Percentiles rank a stretch among this genome's conserved stretches.
Conservation (phyloP, 1,140 invertebrate genomes). For the Habropoda laboriosa region DNA sequence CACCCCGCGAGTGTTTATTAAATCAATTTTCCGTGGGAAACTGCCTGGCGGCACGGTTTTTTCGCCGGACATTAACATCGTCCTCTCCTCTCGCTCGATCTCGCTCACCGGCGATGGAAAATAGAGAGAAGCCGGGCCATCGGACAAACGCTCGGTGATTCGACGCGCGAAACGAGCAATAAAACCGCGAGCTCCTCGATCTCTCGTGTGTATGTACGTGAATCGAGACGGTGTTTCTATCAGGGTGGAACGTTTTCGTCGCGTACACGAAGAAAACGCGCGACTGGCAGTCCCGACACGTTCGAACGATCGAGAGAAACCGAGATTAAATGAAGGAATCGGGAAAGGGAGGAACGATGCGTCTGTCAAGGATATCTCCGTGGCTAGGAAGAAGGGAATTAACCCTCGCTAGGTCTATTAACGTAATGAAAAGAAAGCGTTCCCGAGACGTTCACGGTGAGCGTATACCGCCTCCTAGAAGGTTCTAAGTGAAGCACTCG, state of each 20-base stretch:
- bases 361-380: not conserved
- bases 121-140: not conserved
- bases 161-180: slow-evolving; percentile 5
- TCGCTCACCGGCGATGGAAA: not conserved
- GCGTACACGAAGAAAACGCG: no score
- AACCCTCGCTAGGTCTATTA: slow-evolving; percentile 16
- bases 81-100: not conserved
- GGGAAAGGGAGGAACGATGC: not conserved
- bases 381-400: not conserved
- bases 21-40: slow-evolving; percentile 41
- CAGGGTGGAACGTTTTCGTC: not conserved
- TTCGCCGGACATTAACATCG: slow-evolving; percentile 32
- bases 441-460: not conserved
- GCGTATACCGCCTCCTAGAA: no score
- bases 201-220: not conserved
- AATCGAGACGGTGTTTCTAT: not conserved
- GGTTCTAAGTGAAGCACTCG: not conserved
- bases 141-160: slow-evolving; percentile 22
- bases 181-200: not conserved
- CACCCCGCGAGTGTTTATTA: slow-evolving; percentile 34
- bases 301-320: not conserved
- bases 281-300: not conserved
- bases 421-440: slow-evolving; percentile 22
- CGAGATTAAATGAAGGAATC: slow-evolving; percentile 17
- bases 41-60: slow-evolving; percentile 24